Evolutionary conservation across 2,888 invertebrate species (phyloP).

Genomic region (Amblyjoppa proteus): DNA sequence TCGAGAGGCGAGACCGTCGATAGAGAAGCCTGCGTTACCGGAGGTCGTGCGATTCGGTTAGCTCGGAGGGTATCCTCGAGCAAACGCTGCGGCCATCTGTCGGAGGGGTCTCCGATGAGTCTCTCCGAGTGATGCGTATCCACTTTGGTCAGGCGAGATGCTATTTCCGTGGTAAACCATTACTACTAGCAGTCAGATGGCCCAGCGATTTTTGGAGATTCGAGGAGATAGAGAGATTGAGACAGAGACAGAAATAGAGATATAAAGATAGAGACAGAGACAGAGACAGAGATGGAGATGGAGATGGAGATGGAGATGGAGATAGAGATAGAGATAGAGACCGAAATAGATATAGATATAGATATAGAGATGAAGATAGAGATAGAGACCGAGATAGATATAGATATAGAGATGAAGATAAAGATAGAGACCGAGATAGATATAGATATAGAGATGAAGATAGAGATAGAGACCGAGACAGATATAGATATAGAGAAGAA

Average conservation of each 20-base stretch:
- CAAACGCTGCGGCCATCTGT: conserved; percentile 29
- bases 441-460: neutral
- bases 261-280: neutral
- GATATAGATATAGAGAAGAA: conserved; percentile 9
- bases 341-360: no score
- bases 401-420: neutral
- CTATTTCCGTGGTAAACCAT: neutral
- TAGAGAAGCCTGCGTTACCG: neutral
- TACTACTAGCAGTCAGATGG: neutral
- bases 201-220: neutral
- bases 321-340: no score
- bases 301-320: no score
- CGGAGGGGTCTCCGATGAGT: conserved; percentile 4
- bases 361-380: no score
- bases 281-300: conserved; percentile 8
- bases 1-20: neutral
- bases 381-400: no score
- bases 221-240: neutral
- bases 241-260: conserved; percentile 8
- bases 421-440: conserved; percentile 10
- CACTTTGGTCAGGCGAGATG: conserved; percentile 14
- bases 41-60: neutral
- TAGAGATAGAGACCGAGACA: neutral
- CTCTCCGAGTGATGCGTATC: conserved; percentile 15
- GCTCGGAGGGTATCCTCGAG: neutral